A percentile compares a stretch with the other conserved stretches of the same genome.
Conservation (phyloP, 2,888 invertebrate species). For the Malthinus seriepunctatus region DNA sequence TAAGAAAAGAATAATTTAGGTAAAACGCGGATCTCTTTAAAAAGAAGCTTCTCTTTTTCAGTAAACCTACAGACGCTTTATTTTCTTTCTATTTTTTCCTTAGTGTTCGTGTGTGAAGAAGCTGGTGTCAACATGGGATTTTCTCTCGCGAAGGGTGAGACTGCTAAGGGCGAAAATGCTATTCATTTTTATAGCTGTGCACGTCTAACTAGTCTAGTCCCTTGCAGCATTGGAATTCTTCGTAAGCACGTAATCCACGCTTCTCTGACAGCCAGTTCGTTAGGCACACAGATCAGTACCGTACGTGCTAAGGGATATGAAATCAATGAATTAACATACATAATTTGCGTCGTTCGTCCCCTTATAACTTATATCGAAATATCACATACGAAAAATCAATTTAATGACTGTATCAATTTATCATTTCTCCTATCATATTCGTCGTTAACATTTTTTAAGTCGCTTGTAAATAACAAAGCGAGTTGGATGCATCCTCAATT, state of each 20-base stretch:
- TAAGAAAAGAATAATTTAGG: slow-evolving; percentile 36
- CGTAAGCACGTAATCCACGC: slow-evolving; percentile 38
- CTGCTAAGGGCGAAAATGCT: slow-evolving; percentile 40
- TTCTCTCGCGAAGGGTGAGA: slow-evolving; percentile 34
- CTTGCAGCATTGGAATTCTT: slow-evolving; percentile 39
- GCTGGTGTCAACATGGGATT: slow-evolving; percentile 50
- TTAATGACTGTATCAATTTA: too few relatives aligned
- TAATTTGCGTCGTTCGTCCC: slow-evolving; percentile 2
- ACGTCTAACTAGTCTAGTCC: slow-evolving; percentile 30
- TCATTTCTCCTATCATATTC: not conserved
- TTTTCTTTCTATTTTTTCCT: slow-evolving; percentile 47
- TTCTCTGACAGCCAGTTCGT: slow-evolving; percentile 36
- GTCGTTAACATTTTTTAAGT: slow-evolving; percentile 1
- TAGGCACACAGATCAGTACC: slow-evolving; percentile 36
- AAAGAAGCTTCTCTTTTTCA: slow-evolving; percentile 41
- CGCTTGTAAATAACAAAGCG: not conserved
- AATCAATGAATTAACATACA: slow-evolving; percentile 34
- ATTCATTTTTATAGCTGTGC: slow-evolving; percentile 45
- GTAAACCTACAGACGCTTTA: slow-evolving; percentile 44
- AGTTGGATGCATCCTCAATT: slow-evolving; percentile 8
- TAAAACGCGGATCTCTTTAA: slow-evolving; percentile 39
- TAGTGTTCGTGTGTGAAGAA: slow-evolving; percentile 47
- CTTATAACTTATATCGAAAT: too few relatives aligned
- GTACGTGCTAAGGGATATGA: slow-evolving; percentile 35
- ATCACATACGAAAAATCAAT: too few relatives aligned